Evolutionary conservation across 2,797 vertebrate genomes (phyloP).

Genomic region (Rhinatrema bivittatum): DNA sequence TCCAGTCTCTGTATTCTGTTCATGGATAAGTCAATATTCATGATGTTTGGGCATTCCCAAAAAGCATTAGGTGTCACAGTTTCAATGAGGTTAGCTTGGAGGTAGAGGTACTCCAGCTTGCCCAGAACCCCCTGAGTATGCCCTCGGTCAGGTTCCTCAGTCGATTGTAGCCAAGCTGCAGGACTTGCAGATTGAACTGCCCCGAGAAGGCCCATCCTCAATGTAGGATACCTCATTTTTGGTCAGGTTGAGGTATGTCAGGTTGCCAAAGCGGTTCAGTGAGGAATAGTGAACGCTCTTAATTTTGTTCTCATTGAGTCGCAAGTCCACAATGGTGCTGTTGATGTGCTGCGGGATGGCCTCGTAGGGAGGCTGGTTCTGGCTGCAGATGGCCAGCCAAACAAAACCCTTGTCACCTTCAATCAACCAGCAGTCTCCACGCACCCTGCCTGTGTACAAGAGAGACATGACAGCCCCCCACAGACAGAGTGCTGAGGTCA

Average conservation of each 20-base stretch:
- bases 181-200: slow-evolving; percentile 95
- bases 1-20: slow-evolving; percentile 95
- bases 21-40: slow-evolving; percentile 98
- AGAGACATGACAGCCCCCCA: slow-evolving; percentile 79
- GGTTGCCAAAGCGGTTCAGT: slow-evolving; percentile 95
- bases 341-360: slow-evolving; percentile 98
- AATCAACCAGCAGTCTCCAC: slow-evolving; percentile 94
- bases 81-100: slow-evolving; percentile 98
- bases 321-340: slow-evolving; percentile 95
- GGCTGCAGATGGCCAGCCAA: slow-evolving; percentile 98
- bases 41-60: slow-evolving; percentile 94
- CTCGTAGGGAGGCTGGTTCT: slow-evolving; percentile 98
- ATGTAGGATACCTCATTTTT: slow-evolving; percentile 98
- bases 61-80: slow-evolving; percentile 96
- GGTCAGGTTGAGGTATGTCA: slow-evolving; percentile 98
- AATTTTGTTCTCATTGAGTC: slow-evolving; percentile 97
- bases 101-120: slow-evolving; percentile 98
- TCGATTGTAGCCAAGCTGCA: slow-evolving; percentile 96
- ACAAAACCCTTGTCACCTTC: slow-evolving; percentile 99
- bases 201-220: slow-evolving; percentile 96
- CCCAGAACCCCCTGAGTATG: slow-evolving; percentile 90
- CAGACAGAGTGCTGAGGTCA: slow-evolving; percentile 76
- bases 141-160: slow-evolving; percentile 92
- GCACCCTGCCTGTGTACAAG: slow-evolving; percentile 62
- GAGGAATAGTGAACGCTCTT: slow-evolving; percentile 93